Evolutionary conservation across 2,113 vertebrate species (phyloP).

Genomic region (Podarcis muralis): DNA sequence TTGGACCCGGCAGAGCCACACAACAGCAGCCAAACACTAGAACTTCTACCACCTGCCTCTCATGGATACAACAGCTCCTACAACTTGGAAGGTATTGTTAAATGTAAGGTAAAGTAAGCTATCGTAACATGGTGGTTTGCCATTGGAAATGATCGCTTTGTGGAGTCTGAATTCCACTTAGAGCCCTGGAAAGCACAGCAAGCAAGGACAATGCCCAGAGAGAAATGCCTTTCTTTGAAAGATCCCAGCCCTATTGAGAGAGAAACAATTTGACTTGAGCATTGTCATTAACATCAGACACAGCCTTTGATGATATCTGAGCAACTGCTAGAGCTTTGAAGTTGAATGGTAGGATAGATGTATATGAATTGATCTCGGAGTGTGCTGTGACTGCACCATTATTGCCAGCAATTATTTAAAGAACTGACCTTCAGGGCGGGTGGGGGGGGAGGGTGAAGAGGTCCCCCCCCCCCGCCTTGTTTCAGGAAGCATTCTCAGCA

Average conservation of each 20-base stretch:
- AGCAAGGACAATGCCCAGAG: background rate
- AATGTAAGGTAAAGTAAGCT: background rate
- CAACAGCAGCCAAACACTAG: too few species aligned
- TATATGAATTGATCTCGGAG: background rate
- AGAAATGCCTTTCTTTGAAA: conserved; percentile 12
- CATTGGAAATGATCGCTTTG: background rate
- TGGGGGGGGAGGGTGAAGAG: background rate
- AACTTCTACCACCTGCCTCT: background rate
- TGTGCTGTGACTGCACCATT: background rate
- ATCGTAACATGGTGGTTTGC: background rate
- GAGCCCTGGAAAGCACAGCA: conserved; percentile 2
- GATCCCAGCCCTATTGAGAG: conserved; percentile 5
- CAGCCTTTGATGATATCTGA: conserved; percentile 38
- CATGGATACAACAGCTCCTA: background rate
- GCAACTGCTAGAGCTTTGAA: conserved; percentile 34
- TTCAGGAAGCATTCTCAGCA: conserved; percentile 14
- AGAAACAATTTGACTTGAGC: conserved; percentile 21
- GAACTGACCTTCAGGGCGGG: background rate
- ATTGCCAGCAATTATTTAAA: conserved; percentile 28
- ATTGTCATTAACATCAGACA: conserved; percentile 43
- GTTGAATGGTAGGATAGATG: background rate
- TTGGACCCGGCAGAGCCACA: too few species aligned
- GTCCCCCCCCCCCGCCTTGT: background rate
- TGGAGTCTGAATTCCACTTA: background rate
- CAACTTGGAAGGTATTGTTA: background rate